Percentiles rank a stretch among this genome's conserved stretches.
Evolutionary conservation across 2,113 vertebrate species (phyloP).

Genomic region (Salvelinus fontinalis): DNA sequence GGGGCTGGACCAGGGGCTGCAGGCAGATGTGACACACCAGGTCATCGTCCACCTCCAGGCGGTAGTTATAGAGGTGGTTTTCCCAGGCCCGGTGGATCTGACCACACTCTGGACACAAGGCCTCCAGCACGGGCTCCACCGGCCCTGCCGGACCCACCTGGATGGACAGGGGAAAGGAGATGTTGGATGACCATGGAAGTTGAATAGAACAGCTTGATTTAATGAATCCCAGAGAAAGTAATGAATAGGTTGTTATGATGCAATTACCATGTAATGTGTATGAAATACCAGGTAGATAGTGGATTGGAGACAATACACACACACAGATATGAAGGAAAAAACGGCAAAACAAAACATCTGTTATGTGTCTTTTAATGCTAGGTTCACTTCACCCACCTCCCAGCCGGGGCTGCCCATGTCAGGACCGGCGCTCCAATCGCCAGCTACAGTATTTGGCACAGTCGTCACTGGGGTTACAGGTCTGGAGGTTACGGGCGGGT

Average conservation of each 20-base stretch:
- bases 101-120: conserved; percentile 91
- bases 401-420: conserved; percentile 87
- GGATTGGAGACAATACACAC: too few relatives aligned
- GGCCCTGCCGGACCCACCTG: conserved; percentile 72
- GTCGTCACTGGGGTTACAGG: conserved; percentile 50
- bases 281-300: too few relatives aligned
- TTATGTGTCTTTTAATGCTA: too few relatives aligned
- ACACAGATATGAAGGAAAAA: too few relatives aligned
- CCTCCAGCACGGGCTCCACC: conserved; percentile 81
- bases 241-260: too few relatives aligned
- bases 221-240: too few relatives aligned
- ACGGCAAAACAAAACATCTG: too few relatives aligned
- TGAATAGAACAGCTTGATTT: too few relatives aligned
- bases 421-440: conserved; percentile 15
- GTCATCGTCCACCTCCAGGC: conserved; percentile 95
- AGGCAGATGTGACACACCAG: conserved; percentile 99
- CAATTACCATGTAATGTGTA: too few relatives aligned
- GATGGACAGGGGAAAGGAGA: too few relatives aligned
- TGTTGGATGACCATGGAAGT: too few relatives aligned
- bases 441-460: conserved; percentile 58
- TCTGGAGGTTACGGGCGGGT: conserved; percentile 16
- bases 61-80: conserved; percentile 97
- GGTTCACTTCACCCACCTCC: conserved; percentile 68
- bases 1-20: conserved; percentile 93
- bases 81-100: conserved; percentile 94